A percentile compares a stretch with the other conserved stretches of the same genome.
Evolutionary conservation across 2,113 vertebrate species (phyloP).

Genomic region (Xerus inauris): DNA sequence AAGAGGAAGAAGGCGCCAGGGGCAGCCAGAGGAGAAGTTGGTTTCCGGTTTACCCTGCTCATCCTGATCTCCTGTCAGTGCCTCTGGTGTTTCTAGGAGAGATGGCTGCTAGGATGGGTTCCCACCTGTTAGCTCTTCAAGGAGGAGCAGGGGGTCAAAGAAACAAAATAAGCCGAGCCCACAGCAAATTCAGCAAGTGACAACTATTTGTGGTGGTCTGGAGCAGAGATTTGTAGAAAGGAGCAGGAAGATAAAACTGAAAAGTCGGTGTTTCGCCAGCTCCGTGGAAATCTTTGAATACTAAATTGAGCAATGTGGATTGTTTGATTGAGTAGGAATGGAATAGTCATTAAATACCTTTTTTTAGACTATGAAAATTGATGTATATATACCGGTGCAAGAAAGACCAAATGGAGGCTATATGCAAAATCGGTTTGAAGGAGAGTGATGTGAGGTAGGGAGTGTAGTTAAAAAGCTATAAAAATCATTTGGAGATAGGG

Average conservation of each 20-base stretch:
- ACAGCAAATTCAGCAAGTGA: neutral
- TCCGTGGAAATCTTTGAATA: neutral
- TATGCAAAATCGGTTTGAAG: neutral
- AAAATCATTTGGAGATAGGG: neutral
- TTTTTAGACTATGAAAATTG: neutral
- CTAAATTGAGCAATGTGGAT: neutral
- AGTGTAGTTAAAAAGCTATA: neutral
- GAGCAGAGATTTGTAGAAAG: neutral
- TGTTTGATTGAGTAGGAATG: neutral
- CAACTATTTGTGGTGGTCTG: neutral
- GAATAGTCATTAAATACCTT: neutral
- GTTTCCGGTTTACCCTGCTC: fast-evolving
- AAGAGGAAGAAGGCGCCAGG: neutral
- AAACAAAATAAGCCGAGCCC: neutral
- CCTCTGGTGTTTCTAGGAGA: neutral
- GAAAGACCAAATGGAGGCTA: neutral
- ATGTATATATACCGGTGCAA: neutral
- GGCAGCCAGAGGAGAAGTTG: too few species aligned
- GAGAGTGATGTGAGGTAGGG: neutral
- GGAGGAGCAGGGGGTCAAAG: neutral
- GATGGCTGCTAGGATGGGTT: neutral
- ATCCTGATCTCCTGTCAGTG: fast-evolving
- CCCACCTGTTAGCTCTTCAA: neutral
- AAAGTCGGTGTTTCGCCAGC: fast-evolving
- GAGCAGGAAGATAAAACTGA: neutral